A percentile compares a stretch with the other conserved stretches of the same genome.
Evolutionary conservation across 1,140 invertebrate species (phyloP).

Genomic region (Phocides pigmalion): DNA sequence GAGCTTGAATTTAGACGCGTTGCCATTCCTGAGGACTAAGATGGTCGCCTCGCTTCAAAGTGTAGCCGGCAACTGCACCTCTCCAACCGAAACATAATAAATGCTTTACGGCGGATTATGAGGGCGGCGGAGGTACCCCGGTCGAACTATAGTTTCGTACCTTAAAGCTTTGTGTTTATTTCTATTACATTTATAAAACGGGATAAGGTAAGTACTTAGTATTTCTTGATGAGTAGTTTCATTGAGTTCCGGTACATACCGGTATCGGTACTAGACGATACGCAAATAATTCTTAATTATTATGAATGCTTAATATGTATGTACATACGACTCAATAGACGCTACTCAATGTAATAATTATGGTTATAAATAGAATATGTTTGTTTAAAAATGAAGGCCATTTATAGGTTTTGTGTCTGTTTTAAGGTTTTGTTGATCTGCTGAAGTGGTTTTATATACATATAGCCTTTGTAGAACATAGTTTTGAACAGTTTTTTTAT

Average conservation of each 20-base stretch:
- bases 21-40: no score
- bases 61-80: no score
- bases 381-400: not conserved
- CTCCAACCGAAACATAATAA: no score
- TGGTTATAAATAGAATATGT: not conserved
- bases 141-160: no score
- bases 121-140: no score
- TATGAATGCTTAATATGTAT: not conserved
- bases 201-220: not conserved
- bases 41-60: no score
- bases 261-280: not conserved
- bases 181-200: no score
- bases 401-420: not conserved
- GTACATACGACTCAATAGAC: not conserved
- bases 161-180: no score
- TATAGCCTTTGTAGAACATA: no score
- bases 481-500: no score
- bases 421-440: not conserved
- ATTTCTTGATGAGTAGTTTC: not conserved
- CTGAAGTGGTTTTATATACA: not conserved
- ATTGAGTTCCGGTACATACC: not conserved
- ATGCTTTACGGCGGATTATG: no score
- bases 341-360: not conserved
- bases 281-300: not conserved
- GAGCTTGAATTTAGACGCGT: no score